These are phyloP conservation scores for Pseudeuparius sepicola DNA, from an alignment of 2,888 invertebrate genomes.

Conservation along the genomic window DNA sequence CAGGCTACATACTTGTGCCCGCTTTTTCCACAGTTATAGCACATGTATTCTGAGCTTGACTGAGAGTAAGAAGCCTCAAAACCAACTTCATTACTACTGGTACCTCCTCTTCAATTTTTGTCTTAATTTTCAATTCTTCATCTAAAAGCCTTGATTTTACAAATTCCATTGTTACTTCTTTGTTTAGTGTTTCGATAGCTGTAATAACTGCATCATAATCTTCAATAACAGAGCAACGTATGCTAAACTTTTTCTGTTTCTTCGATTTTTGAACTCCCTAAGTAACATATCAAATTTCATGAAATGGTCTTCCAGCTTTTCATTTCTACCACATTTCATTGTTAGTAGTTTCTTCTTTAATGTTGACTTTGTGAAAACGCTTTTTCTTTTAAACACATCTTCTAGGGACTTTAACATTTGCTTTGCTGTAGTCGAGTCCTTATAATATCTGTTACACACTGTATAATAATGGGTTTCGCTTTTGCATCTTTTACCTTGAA, in stretches of 20 bases:
- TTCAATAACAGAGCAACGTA: too few species aligned
- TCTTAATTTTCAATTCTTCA: constrained; percentile 21
- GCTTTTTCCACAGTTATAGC: too few species aligned
- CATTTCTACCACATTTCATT: constrained; percentile 17
- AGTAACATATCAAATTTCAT: constrained; percentile 23
- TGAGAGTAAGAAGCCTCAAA: too few species aligned
- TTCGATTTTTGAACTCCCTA: constrained; percentile 22
- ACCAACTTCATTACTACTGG: too few species aligned
- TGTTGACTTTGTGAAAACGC: constrained; percentile 20
- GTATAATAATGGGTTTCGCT: too few species aligned
- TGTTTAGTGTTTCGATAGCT: constrained; percentile 23
- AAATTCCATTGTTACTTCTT: constrained; percentile 23
- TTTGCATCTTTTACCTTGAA: too few species aligned
- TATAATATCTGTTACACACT: too few species aligned
- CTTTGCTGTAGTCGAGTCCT: constrained; percentile 20
- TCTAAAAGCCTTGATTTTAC: constrained; percentile 23
- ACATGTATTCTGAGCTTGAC: too few species aligned
- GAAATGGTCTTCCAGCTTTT: constrained; percentile 24
- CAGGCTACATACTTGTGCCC: too few species aligned
- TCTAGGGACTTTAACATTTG: constrained; percentile 20
- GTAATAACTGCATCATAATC: constrained; percentile 24
- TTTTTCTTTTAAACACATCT: constrained; percentile 23
- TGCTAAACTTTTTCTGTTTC: constrained; percentile 22
- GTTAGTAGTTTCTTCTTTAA: constrained; percentile 20
- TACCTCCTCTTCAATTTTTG: too few species aligned